Conservation (phyloP, 37 sponge, comb jelly and placozoan species). For the Halichondria panicea region DNA sequence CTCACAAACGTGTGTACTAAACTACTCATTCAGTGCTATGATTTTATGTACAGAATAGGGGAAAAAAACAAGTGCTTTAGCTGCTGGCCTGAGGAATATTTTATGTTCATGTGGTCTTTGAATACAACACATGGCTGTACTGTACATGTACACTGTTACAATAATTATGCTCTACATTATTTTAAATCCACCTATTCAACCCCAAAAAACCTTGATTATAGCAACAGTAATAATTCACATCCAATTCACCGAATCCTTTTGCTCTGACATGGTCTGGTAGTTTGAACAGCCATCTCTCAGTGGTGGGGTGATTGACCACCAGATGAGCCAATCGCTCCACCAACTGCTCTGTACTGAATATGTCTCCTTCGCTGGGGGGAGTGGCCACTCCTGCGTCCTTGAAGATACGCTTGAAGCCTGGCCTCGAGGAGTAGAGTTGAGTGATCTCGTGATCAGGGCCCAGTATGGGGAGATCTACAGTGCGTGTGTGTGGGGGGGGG, state of each 20-base stretch:
- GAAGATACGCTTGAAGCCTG: conserved; percentile 72
- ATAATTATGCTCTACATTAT: background rate
- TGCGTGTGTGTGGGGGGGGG: background rate
- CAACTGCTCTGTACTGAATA: conserved; percentile 80
- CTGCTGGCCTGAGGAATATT: no score
- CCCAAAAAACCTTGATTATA: background rate
- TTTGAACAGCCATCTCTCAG: conserved; percentile 85
- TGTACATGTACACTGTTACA: background rate
- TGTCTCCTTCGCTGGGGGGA: conserved; percentile 75
- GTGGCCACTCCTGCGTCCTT: conserved; percentile 26
- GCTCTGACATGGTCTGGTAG: conserved; percentile 67
- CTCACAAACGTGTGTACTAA: no score
- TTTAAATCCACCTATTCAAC: background rate
- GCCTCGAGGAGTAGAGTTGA: conserved; percentile 73
- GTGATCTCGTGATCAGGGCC: conserved; percentile 64
- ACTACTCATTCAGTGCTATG: no score
- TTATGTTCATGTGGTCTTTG: background rate
- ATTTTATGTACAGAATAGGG: background rate
- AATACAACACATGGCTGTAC: background rate
- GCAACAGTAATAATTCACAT: background rate
- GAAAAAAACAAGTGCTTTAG: background rate
- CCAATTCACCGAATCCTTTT: conserved; percentile 62
- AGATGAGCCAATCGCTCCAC: conserved; percentile 62
- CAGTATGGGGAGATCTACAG: conserved; percentile 68
- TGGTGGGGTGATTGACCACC: conserved; percentile 55